Conservation (phyloP, 2,888 invertebrate species). For the Pteria penguin region DNA sequence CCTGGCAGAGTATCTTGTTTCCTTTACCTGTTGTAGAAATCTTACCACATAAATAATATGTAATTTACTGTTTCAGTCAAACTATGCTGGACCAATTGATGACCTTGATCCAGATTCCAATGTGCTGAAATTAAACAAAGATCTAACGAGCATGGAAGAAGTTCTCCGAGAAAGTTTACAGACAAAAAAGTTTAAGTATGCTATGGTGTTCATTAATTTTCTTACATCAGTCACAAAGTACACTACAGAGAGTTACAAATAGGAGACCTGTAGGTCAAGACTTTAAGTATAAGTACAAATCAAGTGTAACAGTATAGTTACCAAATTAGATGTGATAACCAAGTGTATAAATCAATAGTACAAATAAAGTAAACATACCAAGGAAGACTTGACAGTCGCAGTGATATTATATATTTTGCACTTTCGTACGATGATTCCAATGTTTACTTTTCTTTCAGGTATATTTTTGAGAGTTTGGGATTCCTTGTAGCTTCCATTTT, state of each 20-base stretch:
- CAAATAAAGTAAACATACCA: too few species aligned
- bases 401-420: too few species aligned
- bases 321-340: too few species aligned
- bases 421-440: too few species aligned
- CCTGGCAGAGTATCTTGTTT: too few species aligned
- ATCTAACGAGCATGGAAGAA: constrained; percentile 89
- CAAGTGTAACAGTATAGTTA: too few species aligned
- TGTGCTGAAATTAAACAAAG: constrained; percentile 88
- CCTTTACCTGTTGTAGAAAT: too few species aligned
- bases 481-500: constrained; percentile 89
- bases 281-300: too few species aligned
- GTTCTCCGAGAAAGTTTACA: constrained; percentile 88
- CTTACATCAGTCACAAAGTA: background rate
- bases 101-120: constrained; percentile 89
- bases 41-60: too few species aligned
- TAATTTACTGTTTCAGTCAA: constrained; percentile 70
- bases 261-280: background rate
- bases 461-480: constrained; percentile 94
- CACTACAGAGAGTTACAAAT: background rate
- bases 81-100: constrained; percentile 84
- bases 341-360: too few species aligned
- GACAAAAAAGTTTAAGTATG: constrained; percentile 88
- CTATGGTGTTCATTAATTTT: background rate
- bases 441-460: constrained; percentile 84
- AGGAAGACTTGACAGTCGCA: too few species aligned